phyloP scores from a whole-genome alignment of 2,113 vertebrate genomes.

The crab-eating macaque (Macaca fascicularis) region DNA sequence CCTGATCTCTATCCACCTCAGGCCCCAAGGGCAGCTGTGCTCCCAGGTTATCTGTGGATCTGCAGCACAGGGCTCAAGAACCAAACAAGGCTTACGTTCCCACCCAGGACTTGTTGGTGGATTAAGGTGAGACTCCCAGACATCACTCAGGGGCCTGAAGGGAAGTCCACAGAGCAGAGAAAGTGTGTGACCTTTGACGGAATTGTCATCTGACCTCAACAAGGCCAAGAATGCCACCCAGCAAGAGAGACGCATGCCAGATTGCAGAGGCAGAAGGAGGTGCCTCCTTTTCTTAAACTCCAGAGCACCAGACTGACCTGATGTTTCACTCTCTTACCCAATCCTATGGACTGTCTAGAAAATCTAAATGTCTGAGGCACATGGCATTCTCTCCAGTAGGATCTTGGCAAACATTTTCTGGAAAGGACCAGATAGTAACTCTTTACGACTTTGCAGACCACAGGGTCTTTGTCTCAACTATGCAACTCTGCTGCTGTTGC shows the following conservation, averaged over 20 bases:
- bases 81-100: constrained; percentile 44
- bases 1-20: neutral
- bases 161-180: constrained; percentile 8
- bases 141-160: fast-evolving
- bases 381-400: fast-evolving
- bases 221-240: neutral
- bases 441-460: neutral
- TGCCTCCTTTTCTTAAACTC: neutral
- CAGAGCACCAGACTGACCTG: too few species aligned
- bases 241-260: fast-evolving
- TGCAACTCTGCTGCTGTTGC: fast-evolving
- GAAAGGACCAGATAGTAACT: neutral
- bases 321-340: neutral
- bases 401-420: neutral
- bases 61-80: constrained; percentile 19
- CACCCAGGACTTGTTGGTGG: neutral
- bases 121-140: constrained; percentile 59
- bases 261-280: neutral
- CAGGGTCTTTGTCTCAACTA: neutral
- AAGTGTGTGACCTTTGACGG: neutral
- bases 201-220: neutral
- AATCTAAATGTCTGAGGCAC: neutral
- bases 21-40: neutral
- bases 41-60: constrained; percentile 57
- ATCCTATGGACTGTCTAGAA: fast-evolving